Base-by-base conservation (phyloP, 2,113 vertebrate genomes). In the Apaloderma vittatum region DNA sequence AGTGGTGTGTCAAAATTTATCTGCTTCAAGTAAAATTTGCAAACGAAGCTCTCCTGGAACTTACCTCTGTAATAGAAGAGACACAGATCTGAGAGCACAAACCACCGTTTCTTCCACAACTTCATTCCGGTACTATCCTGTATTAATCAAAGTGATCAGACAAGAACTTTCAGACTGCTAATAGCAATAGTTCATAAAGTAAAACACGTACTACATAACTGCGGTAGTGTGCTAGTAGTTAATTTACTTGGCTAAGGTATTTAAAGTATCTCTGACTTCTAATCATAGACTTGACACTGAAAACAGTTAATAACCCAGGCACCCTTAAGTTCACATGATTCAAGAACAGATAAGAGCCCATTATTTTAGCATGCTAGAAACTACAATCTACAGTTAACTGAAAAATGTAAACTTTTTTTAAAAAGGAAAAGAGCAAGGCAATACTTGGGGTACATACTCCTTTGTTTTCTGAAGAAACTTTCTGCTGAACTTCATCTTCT, bases 11-110 rank as follows among this genome's bases (percentile, higher is more conserved):
- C 36, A 75, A 37, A 76, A 65, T 29, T 11, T 30, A 57, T 57
- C 27, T 34, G 32, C 27, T 61, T 52, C 29, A 43, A 94, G 52
- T 26, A 51, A 62, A 90, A 83, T 5, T 4, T 71, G 51, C 29
- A 27, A 46, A 43, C 0, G 2, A 27, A 61, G n/a, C 62, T 49
- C 23, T 45, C n/a, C 45, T 58, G 45, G 40, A 76, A 95, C 98
- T 99, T 92, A 99, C 99, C 99, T 98, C 99, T 98, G 94, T 99
- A 99, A 96, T 99, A 99, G 96, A 99, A 99, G 94, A 99, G 99
- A 89, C 99, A 99, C 68, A 99, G 98, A 93, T 99, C 99, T 8
- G 98, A 99, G 73, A 99, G 98, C 93, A 99, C 99, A 75, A 99
- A 99, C 99, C 99, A 99, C 43, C 99, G 97, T 88, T 99, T 99